Conservation (phyloP, 2,113 vertebrate genomes). For the Sceloporus undulatus region DNA sequence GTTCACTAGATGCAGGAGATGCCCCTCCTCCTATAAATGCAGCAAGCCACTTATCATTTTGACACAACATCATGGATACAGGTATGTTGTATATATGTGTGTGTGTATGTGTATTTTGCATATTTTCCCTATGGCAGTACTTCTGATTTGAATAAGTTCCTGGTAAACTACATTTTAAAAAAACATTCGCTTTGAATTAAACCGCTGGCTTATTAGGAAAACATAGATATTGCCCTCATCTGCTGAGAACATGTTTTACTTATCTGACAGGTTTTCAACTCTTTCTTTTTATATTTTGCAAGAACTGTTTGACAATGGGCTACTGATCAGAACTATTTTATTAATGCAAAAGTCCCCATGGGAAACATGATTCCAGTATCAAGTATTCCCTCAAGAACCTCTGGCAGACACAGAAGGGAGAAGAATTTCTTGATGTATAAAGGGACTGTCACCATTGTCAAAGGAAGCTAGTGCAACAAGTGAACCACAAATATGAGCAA, state of each 20-base stretch:
- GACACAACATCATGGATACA: constrained; percentile 27
- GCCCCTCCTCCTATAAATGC: neutral
- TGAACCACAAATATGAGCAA: constrained; percentile 82
- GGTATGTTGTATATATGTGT: neutral
- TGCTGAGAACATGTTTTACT: constrained; percentile 34
- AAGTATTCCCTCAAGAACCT: constrained; percentile 81
- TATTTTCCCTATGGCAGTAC: neutral
- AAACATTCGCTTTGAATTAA: constrained; percentile 43
- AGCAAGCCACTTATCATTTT: neutral
- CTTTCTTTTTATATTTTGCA: constrained; percentile 56
- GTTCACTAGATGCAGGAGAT: neutral
- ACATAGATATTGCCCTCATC: neutral
- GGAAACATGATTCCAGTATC: constrained; percentile 78
- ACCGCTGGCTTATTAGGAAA: constrained; percentile 34
- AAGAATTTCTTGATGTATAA: constrained; percentile 83
- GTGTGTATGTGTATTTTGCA: neutral
- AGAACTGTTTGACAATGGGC: constrained; percentile 74
- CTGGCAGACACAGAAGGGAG: constrained; percentile 74
- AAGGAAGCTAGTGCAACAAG: constrained; percentile 78
- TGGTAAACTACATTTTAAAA: neutral
- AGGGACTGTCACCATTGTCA: constrained; percentile 84
- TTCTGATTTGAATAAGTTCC: constrained; percentile 23
- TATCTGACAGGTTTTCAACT: constrained; percentile 64
- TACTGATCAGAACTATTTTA: constrained; percentile 81
- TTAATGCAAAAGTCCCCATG: constrained; percentile 81